Evolutionary conservation across 1,140 invertebrate species (phyloP).

Genomic region (Coenobita brevimanus): DNA sequence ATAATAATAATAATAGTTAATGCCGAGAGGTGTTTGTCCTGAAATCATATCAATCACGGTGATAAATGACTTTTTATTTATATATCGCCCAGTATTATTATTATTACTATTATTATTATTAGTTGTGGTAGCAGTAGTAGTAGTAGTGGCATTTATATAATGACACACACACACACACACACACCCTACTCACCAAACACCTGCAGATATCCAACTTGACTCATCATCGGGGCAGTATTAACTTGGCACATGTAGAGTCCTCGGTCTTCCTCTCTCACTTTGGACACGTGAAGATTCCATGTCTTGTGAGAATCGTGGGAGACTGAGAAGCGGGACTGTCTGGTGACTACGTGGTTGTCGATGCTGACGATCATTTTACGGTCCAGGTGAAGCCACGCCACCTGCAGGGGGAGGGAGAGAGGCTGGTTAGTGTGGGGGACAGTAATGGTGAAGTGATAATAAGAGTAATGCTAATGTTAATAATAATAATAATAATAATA

Average conservation of each 20-base stretch:
- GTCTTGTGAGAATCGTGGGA: conserved; percentile 93
- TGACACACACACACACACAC: no score
- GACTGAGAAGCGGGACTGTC: conserved; percentile 89
- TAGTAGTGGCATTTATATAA: not conserved
- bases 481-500: not conserved
- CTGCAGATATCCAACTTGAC: conserved; percentile 93
- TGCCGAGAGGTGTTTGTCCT: no score
- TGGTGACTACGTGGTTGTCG: conserved; percentile 90
- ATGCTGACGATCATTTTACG: conserved; percentile 95
- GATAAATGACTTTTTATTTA: no score
- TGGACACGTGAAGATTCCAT: conserved; percentile 90
- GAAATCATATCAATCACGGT: no score
- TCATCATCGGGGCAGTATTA: conserved; percentile 97
- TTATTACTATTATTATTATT: not conserved
- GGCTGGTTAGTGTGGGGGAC: no score
- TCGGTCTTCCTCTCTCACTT: conserved; percentile 90
- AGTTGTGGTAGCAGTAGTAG: not conserved
- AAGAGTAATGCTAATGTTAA: not conserved
- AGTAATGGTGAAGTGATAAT: no score
- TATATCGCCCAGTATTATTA: no score
- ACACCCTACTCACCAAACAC: conserved; percentile 86
- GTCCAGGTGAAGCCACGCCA: conserved; percentile 95
- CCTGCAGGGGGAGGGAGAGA: conserved; percentile 77
- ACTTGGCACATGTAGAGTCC: conserved; percentile 91
- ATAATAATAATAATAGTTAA: no score